Base-by-base conservation (phyloP, 2,888 invertebrate species). In the Rhamphomyia laevipes region DNA sequence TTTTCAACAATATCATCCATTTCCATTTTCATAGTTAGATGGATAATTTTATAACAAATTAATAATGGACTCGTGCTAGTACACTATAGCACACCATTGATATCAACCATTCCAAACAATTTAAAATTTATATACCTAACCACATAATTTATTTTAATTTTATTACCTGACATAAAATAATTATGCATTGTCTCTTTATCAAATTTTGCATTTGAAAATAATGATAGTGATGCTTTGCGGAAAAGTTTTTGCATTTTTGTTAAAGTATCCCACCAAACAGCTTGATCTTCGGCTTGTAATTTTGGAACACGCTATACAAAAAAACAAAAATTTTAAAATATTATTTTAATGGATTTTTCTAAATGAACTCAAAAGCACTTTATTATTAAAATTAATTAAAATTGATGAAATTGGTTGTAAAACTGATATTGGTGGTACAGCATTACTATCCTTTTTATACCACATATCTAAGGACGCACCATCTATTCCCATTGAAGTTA, bases 381-480 rank as follows among this genome's bases (percentile, higher is more conserved):
- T 97, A 62, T 97, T 97, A 65, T 96, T 96, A 63, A 96, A 97
- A 71, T 97, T 96, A 53, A 93, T 84, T 38, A 96, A 74, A 62
- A 97, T 95, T 5, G 95, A 94, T 12, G 95, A 96, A 61, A 97
- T 97, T 0, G 96, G 96, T 64, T 97, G 96, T 21, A 97, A 73
- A 13, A 96, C 89, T 6, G 91, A 94, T 13, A 93, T 85, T 0
- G 94, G 87, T 0, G 97, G 97, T 0, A 96, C 95, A 0, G 94
- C 90, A 65, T 97, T 97, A 51, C 87, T 85, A 65, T 97, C 97
- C 68, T 92, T 91, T 62, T 90, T 85, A 70, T 96, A 97, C 96
- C 96, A 96, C 4, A 84, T 83, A 66, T 95, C 93, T 51, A 96
- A 74, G 2, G 94, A 73, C 2, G 78, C 79, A 0, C 84, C 86